Base-by-base conservation (phyloP, 1,140 invertebrate genomes). In the Papilio glaucus region DNA sequence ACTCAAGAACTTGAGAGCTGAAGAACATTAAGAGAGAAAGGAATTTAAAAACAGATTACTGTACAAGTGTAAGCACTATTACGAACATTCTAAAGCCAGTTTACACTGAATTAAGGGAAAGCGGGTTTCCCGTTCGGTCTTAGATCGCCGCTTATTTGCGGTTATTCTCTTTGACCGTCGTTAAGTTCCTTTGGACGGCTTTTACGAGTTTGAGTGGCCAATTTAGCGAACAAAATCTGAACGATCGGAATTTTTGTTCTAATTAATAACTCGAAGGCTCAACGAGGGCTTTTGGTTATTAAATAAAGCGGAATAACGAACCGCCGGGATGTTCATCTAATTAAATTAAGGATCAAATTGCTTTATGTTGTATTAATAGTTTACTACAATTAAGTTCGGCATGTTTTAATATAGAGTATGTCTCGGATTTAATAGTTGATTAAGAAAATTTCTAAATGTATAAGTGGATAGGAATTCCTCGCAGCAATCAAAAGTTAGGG, bases 141-240 rank as follows among this genome's bases (percentile, higher is more conserved):
- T 85, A 90, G 84, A 91, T 91, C 85, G 87, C 83, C 84, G 90
- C 88, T 93, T 92, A 90, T 93, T 93, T 93, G 89, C 87, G 91
- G 91, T 93, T 91, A 93, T 91, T 90, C 91, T 91, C 91, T 91
- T 91, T 93, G 91, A 93, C 91, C 91, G 91, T 91, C 89, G 89
- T 93, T 93, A 93, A 90, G 87, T 88, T 91, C 87, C 87, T 91
- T 88, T 85, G 83, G 87, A 88, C 82, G 88, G 88, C 88, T 91
- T 91, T 91, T 90, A 91, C 88, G 89, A 90, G 88, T 93, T 93
- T 81, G 83, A 93, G 91, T 90, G 89, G 89, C 89, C 89, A 91
- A 93, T 93, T 91, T 90, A 87, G 81, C 85, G 85, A 86, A 88
- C 85, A 84, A 91, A 93, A 91, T 93, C 88, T 89, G 84, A 85